Evolutionary conservation across 2,797 vertebrate species (phyloP).

Genomic region (Hipposideros larvatus): DNA sequence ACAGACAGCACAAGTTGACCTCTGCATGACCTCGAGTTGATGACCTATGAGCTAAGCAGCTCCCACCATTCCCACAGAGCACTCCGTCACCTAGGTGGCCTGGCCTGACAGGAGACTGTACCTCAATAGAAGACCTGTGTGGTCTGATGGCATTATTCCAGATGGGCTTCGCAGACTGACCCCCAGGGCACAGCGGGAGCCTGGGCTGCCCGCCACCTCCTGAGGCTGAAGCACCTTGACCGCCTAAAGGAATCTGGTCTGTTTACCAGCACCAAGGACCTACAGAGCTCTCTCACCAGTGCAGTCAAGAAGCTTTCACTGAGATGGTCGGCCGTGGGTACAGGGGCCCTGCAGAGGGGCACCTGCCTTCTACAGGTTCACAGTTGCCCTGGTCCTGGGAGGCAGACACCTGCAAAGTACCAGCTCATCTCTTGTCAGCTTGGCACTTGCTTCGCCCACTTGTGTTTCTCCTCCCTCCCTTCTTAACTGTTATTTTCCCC

Average conservation of each 20-base stretch:
- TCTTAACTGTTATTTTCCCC: neutral
- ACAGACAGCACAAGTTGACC: neutral
- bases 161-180: neutral
- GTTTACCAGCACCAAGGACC: neutral
- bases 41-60: neutral
- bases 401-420: fast-evolving
- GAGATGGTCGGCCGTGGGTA: fast-evolving
- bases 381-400: neutral
- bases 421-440: fast-evolving
- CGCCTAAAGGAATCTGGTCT: neutral
- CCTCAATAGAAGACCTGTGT: constrained; percentile 5
- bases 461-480: neutral
- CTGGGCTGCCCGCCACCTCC: neutral
- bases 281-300: neutral
- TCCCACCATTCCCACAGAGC: neutral
- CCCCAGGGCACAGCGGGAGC: neutral
- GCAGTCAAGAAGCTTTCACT: neutral
- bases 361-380: neutral
- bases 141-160: neutral
- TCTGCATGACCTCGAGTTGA: neutral
- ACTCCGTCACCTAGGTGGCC: neutral
- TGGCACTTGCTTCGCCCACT: neutral
- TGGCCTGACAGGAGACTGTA: fast-evolving
- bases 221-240: neutral
- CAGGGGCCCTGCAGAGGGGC: neutral